phyloP scores from a whole-genome alignment of 2,113 vertebrate species.

The Budorcas taxicolor region DNA sequence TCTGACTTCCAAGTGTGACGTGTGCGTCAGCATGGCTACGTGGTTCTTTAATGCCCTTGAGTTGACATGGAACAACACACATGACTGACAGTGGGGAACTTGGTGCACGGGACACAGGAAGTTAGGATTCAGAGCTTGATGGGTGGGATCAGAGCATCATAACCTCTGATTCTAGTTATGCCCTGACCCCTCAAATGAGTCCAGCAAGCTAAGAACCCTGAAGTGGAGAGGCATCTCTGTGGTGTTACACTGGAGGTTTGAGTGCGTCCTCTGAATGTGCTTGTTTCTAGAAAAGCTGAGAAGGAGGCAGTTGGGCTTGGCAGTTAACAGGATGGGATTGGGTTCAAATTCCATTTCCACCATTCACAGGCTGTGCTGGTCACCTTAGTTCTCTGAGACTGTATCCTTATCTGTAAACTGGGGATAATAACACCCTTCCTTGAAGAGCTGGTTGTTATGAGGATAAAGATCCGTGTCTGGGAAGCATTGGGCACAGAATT shows the following conservation, averaged over 20 bases:
- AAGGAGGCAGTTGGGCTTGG: not conserved
- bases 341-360: not conserved
- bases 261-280: not conserved
- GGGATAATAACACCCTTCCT: not conserved
- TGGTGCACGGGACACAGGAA: not conserved
- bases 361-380: not conserved
- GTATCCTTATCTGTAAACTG: not conserved
- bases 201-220: not conserved
- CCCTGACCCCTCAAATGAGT: not conserved
- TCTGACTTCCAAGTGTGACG: not conserved
- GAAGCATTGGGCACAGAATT: not conserved
- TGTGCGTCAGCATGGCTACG: not conserved
- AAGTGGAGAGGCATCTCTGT: not conserved
- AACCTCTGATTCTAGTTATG: not conserved
- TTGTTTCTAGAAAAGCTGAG: not conserved
- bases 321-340: not conserved
- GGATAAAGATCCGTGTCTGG: not conserved
- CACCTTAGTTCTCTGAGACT: not conserved
- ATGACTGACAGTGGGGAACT: not conserved
- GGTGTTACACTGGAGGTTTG: not conserved
- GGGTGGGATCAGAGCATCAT: not conserved
- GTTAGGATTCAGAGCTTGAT: not conserved
- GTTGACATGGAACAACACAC: not conserved
- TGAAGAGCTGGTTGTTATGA: not conserved
- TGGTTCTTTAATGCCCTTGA: not conserved